A percentile compares a stretch with the other conserved stretches of the same genome.
phyloP scores from a whole-genome alignment of 2,797 vertebrate species.

The Vipera latastei region DNA sequence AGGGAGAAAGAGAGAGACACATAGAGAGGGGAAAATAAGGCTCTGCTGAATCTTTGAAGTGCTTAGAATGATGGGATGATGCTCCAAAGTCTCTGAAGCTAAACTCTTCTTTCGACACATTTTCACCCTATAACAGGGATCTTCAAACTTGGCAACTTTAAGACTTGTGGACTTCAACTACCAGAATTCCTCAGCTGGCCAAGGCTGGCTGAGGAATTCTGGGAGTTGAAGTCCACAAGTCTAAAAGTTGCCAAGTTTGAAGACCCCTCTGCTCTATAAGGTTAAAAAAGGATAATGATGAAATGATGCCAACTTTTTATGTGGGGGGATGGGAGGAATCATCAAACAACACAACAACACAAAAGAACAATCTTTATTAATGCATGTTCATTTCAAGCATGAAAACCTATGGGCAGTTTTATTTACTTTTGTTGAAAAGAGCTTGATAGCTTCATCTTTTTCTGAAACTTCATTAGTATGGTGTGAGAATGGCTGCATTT shows the following conservation, averaged over 20 bases:
- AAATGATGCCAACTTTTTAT: neutral
- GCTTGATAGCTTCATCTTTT: neutral
- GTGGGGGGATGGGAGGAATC: neutral
- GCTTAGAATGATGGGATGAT: neutral
- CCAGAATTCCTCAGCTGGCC: too few relatives aligned
- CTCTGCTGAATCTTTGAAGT: slow-evolving; percentile 9
- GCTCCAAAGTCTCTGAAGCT: neutral
- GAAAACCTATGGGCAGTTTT: neutral
- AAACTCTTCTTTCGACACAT: neutral
- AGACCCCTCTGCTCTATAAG: neutral
- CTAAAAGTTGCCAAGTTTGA: too few relatives aligned
- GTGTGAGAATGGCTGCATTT: neutral
- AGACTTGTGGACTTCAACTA: too few relatives aligned
- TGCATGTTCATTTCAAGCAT: neutral
- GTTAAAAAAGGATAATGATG: neutral
- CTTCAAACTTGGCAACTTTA: too few relatives aligned
- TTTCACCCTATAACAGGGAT: neutral
- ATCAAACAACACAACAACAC: neutral
- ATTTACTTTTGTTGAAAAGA: neutral
- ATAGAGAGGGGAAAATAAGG: neutral
- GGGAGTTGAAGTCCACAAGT: too few relatives aligned
- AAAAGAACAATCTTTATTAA: neutral
- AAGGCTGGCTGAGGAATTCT: too few relatives aligned
- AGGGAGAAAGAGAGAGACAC: neutral
- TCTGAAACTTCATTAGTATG: neutral